Percentiles rank a stretch among this genome's conserved stretches.
phyloP scores from a whole-genome alignment of 2,888 invertebrate species.

The Podotricha telesiphe region DNA sequence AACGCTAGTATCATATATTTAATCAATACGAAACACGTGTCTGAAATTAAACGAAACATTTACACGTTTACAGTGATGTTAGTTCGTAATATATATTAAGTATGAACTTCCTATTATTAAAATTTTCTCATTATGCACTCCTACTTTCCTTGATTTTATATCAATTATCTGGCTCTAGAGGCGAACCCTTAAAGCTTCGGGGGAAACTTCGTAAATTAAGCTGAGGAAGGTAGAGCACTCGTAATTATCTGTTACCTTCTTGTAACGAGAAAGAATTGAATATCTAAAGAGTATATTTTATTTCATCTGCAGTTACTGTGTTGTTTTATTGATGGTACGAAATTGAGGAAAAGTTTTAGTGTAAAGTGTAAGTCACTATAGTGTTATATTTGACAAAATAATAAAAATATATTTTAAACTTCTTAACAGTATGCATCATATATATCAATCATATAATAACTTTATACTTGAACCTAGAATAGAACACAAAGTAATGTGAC shows the following conservation, averaged over 20 bases:
- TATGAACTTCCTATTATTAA: constrained; percentile 44
- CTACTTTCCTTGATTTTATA: constrained; percentile 48
- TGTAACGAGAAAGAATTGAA: not conserved
- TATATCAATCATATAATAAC: too few species aligned
- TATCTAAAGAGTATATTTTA: not conserved
- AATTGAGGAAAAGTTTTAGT: not conserved
- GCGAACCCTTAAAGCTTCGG: constrained; percentile 36
- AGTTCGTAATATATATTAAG: constrained; percentile 36
- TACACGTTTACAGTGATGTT: constrained; percentile 30
- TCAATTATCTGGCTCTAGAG: constrained; percentile 46
- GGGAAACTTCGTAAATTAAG: constrained; percentile 39
- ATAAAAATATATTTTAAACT: too few species aligned
- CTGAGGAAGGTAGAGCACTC: constrained; percentile 27
- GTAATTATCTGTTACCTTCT: constrained; percentile 3
- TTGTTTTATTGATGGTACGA: not conserved
- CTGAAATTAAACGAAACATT: constrained; percentile 37
- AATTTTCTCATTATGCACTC: constrained; percentile 45
- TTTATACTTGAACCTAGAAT: too few species aligned
- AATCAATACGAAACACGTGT: constrained; percentile 27
- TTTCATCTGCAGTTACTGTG: not conserved
- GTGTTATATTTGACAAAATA: too few species aligned
- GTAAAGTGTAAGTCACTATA: not conserved
- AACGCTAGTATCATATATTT: not conserved
- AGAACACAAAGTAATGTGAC: too few species aligned
- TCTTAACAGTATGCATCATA: too few species aligned